Evolutionary conservation across 2,113 vertebrate genomes (phyloP).

Genomic region (Phainopepla nitens): DNA sequence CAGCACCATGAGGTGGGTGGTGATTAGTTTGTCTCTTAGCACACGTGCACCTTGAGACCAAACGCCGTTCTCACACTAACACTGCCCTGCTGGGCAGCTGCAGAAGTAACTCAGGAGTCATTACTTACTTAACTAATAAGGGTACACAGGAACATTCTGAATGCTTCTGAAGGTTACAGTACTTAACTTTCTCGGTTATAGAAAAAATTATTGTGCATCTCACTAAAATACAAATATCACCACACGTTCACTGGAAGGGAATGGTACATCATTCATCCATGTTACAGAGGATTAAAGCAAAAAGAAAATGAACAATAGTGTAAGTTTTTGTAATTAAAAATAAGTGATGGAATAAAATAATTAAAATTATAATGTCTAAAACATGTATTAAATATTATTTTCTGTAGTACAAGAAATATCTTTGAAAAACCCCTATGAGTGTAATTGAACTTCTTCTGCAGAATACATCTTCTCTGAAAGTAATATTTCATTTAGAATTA

Average conservation of each 20-base stretch:
- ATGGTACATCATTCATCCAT: background rate
- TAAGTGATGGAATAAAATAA: background rate
- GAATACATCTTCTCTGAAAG: background rate
- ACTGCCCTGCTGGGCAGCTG: background rate
- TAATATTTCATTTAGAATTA: background rate
- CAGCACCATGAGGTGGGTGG: background rate
- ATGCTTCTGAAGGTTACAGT: background rate
- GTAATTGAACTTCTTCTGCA: background rate
- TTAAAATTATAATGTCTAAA: constrained; percentile 2
- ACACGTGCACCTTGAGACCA: background rate
- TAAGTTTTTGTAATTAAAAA: background rate
- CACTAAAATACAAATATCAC: background rate
- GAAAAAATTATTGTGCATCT: background rate
- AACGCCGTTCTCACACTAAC: background rate
- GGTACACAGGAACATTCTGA: background rate
- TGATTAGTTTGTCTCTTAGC: background rate
- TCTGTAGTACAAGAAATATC: background rate
- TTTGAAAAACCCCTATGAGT: background rate
- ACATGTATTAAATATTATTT: background rate
- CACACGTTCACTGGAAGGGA: background rate
- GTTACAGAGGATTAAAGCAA: background rate
- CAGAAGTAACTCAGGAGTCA: background rate
- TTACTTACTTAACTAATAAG: background rate
- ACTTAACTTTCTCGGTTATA: background rate
- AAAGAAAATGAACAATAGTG: background rate